These are phyloP conservation scores for Steromphala cineraria DNA, from an alignment of 2,888 invertebrate species.

Conservation along the genomic window DNA sequence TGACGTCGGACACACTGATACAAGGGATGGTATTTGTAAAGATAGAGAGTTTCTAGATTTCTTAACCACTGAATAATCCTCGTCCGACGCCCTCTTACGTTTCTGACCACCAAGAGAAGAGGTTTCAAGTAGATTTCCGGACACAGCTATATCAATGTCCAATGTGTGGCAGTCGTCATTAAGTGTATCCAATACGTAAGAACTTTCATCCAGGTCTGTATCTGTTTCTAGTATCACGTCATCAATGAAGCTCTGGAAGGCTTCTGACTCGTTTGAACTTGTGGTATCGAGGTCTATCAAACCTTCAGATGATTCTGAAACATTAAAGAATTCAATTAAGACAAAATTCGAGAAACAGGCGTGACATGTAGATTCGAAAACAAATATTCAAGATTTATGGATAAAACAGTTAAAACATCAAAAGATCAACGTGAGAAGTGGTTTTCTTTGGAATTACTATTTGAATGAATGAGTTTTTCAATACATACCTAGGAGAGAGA, in stretches of 20 bases:
- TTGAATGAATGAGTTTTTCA: too few relatives aligned
- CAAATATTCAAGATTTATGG: too few relatives aligned
- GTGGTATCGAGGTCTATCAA: neutral
- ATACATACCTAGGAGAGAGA: neutral
- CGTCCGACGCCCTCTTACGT: neutral
- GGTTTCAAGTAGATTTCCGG: neutral
- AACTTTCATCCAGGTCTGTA: too few relatives aligned
- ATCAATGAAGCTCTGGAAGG: neutral
- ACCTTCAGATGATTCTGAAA: too few relatives aligned
- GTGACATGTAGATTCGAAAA: too few relatives aligned
- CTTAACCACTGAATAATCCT: neutral
- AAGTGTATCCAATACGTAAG: neutral
- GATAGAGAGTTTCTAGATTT: neutral
- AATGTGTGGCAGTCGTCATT: neutral
- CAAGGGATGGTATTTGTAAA: neutral
- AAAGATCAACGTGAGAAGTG: too few relatives aligned
- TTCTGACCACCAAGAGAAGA: neutral
- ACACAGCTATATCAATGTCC: neutral
- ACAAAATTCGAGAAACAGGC: too few relatives aligned
- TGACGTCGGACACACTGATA: neutral
- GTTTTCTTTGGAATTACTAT: too few relatives aligned
- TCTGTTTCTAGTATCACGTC: neutral
- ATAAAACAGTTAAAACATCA: too few relatives aligned
- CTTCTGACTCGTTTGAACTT: neutral
- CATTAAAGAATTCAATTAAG: too few relatives aligned